phyloP scores from a whole-genome alignment of 2,888 invertebrate species.

The Melolontha melolontha region DNA sequence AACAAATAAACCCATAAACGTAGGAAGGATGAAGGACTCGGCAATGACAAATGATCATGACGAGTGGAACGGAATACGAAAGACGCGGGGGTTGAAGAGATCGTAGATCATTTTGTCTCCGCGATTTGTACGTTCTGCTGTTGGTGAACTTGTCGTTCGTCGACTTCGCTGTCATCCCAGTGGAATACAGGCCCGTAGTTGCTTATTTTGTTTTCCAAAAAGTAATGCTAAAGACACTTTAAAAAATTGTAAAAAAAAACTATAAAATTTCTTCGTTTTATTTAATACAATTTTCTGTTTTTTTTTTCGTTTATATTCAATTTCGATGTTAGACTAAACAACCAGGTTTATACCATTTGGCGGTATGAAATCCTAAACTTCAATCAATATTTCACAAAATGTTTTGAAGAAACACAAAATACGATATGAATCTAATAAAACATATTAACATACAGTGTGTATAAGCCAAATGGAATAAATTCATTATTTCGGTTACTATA shows the following conservation, averaged over 20 bases:
- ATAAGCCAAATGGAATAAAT: too few relatives aligned
- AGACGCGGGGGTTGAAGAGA: slow-evolving; percentile 49
- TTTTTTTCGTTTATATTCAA: too few relatives aligned
- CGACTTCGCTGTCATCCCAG: slow-evolving; percentile 38
- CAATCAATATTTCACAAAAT: too few relatives aligned
- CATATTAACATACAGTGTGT: too few relatives aligned
- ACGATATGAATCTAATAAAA: too few relatives aligned
- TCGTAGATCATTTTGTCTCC: slow-evolving; percentile 51
- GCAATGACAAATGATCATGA: slow-evolving; percentile 47
- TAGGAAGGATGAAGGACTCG: slow-evolving; percentile 34
- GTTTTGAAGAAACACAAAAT: too few relatives aligned
- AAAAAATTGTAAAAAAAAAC: not conserved
- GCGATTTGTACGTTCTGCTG: slow-evolving; percentile 54
- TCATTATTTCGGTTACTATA: too few relatives aligned
- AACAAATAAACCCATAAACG: slow-evolving; percentile 33
- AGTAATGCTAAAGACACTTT: not conserved
- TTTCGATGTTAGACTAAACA: too few relatives aligned
- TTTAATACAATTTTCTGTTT: too few relatives aligned
- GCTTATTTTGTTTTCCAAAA: not conserved
- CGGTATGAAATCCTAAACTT: too few relatives aligned
- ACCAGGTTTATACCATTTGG: too few relatives aligned
- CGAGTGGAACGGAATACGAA: slow-evolving; percentile 47
- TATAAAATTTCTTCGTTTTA: too few relatives aligned
- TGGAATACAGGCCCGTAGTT: slow-evolving; percentile 41
- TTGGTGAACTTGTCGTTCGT: slow-evolving; percentile 51